A percentile compares a stretch with the other conserved stretches of the same genome.
Conservation (phyloP, 2,113 vertebrate genomes). For the Gopherus evgoodei region DNA sequence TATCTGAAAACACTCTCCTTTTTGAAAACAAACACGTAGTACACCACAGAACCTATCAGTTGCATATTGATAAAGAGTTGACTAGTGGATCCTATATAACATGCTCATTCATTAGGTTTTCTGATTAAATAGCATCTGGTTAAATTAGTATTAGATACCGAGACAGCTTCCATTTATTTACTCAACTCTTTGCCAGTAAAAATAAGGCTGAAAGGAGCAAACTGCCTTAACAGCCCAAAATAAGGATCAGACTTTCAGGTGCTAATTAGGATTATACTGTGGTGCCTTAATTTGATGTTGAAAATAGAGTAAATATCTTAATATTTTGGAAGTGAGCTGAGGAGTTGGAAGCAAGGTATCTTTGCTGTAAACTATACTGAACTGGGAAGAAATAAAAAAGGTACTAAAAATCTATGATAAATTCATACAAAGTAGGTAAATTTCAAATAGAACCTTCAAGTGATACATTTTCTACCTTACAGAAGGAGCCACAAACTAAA, state of each 20-base stretch:
- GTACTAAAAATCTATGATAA: neutral
- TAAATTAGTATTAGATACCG: neutral
- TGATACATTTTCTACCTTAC: neutral
- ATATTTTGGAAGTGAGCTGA: neutral
- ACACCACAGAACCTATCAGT: neutral
- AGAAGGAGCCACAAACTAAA: neutral
- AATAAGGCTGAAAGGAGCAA: neutral
- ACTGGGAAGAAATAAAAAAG: neutral
- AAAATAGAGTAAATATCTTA: neutral
- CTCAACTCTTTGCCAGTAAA: neutral
- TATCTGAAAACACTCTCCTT: neutral
- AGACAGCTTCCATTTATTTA: conserved; percentile 10
- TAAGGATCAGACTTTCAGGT: neutral
- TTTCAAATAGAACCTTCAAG: neutral
- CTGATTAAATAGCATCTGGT: neutral
- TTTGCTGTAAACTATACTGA: neutral
- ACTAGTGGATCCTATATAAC: neutral
- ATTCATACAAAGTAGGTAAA: neutral
- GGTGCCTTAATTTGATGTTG: neutral
- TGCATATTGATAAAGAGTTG: neutral
- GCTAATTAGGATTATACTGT: fast-evolving
- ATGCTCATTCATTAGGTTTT: neutral
- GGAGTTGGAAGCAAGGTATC: neutral
- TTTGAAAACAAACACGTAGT: neutral
- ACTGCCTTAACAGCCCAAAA: neutral